Evolutionary conservation across 2,113 vertebrate species (phyloP), one percentile per base, ranked within the genome.

Genomic region (Petaurus breviceps): DNA sequence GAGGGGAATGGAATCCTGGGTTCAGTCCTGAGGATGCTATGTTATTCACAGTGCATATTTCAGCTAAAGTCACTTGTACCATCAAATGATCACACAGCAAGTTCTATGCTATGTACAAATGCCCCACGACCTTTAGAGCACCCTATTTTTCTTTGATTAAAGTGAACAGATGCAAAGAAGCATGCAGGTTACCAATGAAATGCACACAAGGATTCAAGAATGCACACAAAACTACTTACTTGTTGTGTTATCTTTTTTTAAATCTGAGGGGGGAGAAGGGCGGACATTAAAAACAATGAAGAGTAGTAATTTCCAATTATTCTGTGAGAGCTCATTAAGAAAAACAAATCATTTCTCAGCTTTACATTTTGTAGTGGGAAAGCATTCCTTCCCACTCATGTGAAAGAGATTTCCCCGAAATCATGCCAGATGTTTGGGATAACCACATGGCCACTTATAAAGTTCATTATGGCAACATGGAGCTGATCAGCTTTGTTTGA

Each of bases 241-340:
- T 98, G 99, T 99, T 96, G 99, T 97, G 98, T 99, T 98, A 97
- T 99, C 99, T 98, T 98, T 99, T 97, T 99, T 99, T 96, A 99
- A 98, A 97, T 99, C 99, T 99, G 99, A 97, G 98, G 99, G 97
- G 97, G 55, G 98, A 90, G 93, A 98, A 99, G 96, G 94, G 97
- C 93, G 97, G 98, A 98, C 57, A 98, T 95, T 97, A 96, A 91
- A 90, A 98, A 96, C 51, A 94, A 0, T 97, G 95, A 98, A 61
- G 22, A 96, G 53, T 23, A 22, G 11, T n/a, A 92, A 94, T 92
- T 24, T 92, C n/a, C 51, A 96, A 43, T 9, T 90, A 90, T 90
- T 52, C 22, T 47, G 92, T 93, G 55, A 57, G 61, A 93, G 24
- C 89, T 92, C 16, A n/a, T 96, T 96, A 96, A 93, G 54, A 77